A percentile compares a stretch with the other conserved stretches of the same genome.
These are phyloP conservation scores for Ceuthmochares aereus DNA, from an alignment of 2,113 vertebrate species.

Conservation along the genomic window DNA sequence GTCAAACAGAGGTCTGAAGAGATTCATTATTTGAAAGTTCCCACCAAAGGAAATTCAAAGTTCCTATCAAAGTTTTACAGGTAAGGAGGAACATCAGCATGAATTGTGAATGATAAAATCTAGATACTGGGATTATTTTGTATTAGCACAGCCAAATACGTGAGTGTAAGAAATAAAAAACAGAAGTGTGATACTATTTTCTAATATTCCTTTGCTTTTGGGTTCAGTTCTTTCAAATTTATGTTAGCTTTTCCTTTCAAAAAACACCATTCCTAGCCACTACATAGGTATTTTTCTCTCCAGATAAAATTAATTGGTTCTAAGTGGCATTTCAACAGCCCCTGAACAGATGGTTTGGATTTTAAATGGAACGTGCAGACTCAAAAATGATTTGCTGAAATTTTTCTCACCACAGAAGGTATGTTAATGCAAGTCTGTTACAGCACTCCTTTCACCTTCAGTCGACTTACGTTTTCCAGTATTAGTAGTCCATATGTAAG, in stretches of 20 bases:
- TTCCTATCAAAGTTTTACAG: not conserved
- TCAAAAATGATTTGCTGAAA: conserved; percentile 10
- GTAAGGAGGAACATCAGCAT: not conserved
- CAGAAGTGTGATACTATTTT: not conserved
- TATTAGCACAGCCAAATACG: not conserved
- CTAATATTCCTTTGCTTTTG: not conserved
- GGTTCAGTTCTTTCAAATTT: not conserved
- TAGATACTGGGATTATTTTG: not conserved
- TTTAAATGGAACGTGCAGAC: conserved; percentile 24
- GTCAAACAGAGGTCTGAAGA: not conserved
- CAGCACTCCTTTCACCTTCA: not conserved
- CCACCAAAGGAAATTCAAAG: not conserved
- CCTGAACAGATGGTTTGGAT: conserved; percentile 51
- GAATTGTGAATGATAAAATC: not conserved
- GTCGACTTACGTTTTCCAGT: not conserved
- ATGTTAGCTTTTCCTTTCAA: conserved; percentile 6
- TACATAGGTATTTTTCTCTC: conserved; percentile 12
- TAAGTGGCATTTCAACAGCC: conserved; percentile 43
- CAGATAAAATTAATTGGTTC: conserved; percentile 32
- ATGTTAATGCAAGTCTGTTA: not conserved
- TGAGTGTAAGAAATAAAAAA: not conserved
- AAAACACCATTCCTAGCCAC: not conserved
- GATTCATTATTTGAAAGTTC: not conserved
- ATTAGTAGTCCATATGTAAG: not conserved
- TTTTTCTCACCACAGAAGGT: not conserved